phyloP scores from a whole-genome alignment of 2,888 invertebrate genomes.

The Isotomurus palustris region DNA sequence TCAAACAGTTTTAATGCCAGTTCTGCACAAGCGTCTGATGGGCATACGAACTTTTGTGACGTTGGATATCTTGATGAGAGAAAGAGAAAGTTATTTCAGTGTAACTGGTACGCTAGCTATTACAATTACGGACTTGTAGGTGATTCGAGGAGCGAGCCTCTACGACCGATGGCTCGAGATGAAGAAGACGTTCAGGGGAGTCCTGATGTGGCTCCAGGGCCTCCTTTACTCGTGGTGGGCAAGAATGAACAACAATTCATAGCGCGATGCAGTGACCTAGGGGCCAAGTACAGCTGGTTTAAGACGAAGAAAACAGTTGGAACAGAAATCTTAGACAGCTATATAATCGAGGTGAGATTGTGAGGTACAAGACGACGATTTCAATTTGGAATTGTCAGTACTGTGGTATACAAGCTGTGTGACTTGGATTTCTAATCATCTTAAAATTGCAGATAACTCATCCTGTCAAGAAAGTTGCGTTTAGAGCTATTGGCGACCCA shows the following conservation, averaged over 20 bases:
- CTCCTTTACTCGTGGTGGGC: not conserved
- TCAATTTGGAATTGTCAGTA: not conserved
- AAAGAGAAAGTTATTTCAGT: too few species aligned
- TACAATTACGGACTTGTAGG: too few species aligned
- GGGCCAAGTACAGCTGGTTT: constrained; percentile 4
- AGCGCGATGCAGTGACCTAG: not conserved
- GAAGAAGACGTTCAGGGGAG: too few species aligned
- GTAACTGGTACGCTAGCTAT: too few species aligned
- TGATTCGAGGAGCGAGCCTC: too few species aligned
- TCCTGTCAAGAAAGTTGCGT: not conserved
- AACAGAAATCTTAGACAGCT: not conserved
- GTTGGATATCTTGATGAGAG: too few species aligned
- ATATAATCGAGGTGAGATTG: constrained; percentile 1
- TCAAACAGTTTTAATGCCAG: too few species aligned
- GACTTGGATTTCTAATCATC: not conserved
- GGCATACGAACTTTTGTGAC: too few species aligned
- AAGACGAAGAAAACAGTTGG: constrained; percentile 9
- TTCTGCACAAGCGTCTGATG: too few species aligned
- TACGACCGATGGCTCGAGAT: too few species aligned
- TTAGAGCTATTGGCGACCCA: constrained; percentile 6
- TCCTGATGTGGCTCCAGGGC: too few species aligned
- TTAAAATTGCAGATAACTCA: constrained; percentile 8
- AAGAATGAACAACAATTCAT: constrained; percentile 6
- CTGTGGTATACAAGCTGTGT: too few species aligned
- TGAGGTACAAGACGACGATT: not conserved